A percentile compares a stretch with the other conserved stretches of the same genome.
Conservation (phyloP, 2,797 vertebrate species). For the Bovichtus diacanthus region DNA sequence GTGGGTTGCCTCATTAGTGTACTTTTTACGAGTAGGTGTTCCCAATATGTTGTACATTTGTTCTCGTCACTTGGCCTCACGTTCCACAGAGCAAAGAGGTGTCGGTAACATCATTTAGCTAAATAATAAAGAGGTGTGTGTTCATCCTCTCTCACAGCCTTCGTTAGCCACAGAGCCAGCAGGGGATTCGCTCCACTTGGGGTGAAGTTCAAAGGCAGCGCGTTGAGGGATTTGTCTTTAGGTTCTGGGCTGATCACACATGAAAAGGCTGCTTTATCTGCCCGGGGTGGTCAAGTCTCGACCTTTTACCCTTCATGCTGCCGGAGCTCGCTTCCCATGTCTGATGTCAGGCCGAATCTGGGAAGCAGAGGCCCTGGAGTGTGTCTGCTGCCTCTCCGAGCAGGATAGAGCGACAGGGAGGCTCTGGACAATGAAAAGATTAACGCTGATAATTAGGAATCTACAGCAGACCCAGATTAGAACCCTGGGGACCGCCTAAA, state of each 20-base stretch:
- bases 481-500: constrained; percentile 63
- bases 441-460: constrained; percentile 69
- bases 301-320: constrained; percentile 82
- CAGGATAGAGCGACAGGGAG: constrained; percentile 28
- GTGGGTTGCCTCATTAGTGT: constrained; percentile 59
- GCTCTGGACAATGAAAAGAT: constrained; percentile 66
- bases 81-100: constrained; percentile 24
- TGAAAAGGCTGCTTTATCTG: constrained; percentile 86
- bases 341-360: constrained; percentile 78
- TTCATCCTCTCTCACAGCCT: constrained; percentile 15
- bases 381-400: constrained; percentile 68
- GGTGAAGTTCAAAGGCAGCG: constrained; percentile 77
- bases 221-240: constrained; percentile 73
- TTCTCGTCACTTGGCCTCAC: constrained; percentile 23
- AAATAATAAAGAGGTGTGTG: constrained; percentile 54
- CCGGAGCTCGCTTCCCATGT: constrained; percentile 76
- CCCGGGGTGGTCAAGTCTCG: constrained; percentile 73
- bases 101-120: constrained; percentile 17
- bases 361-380: constrained; percentile 74
- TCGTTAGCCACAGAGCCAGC: constrained; percentile 45
- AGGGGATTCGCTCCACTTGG: constrained; percentile 44
- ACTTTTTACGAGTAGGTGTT: constrained; percentile 30
- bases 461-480: constrained; percentile 54
- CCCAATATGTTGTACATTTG: constrained; percentile 27
- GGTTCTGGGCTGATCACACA: constrained; percentile 76